Percentiles rank a stretch among this genome's conserved stretches.
phyloP scores from a whole-genome alignment of 2,888 invertebrate species.

The Cecidostiba fungosa region DNA sequence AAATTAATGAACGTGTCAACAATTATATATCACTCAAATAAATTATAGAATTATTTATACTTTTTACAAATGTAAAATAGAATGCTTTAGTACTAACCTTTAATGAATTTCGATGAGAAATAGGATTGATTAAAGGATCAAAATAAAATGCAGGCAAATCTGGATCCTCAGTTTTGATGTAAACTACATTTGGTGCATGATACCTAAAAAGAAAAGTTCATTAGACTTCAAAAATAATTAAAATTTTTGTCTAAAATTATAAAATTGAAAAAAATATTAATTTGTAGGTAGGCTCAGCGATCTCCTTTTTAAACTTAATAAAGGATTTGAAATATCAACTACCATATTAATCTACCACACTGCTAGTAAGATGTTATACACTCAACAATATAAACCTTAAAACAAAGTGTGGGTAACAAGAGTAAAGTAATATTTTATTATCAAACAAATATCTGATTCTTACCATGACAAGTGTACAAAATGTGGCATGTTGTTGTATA shows the following conservation, averaged over 20 bases:
- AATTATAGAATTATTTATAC: no score
- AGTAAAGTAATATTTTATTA: slow-evolving; percentile 20
- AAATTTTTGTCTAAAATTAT: neutral
- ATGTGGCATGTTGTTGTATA: slow-evolving; percentile 99
- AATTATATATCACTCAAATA: neutral
- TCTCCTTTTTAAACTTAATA: slow-evolving; percentile 79
- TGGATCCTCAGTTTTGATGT: slow-evolving; percentile 99
- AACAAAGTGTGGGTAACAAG: slow-evolving; percentile 77
- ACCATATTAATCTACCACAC: slow-evolving; percentile 82
- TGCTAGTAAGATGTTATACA: slow-evolving; percentile 81
- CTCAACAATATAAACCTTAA: slow-evolving; percentile 74
- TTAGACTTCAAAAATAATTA: slow-evolving; percentile 38
- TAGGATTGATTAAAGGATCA: slow-evolving; percentile 99
- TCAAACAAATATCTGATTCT: slow-evolving; percentile 77
- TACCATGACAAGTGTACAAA: slow-evolving; percentile 99
- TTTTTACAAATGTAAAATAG: neutral
- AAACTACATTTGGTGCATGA: slow-evolving; percentile 99
- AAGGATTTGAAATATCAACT: slow-evolving; percentile 82
- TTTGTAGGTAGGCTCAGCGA: slow-evolving; percentile 83
- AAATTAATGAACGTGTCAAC: neutral
- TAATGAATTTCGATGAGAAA: slow-evolving; percentile 95
- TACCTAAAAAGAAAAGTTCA: slow-evolving; percentile 86
- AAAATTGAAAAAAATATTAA: slow-evolving; percentile 15
- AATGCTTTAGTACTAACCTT: slow-evolving; percentile 81
- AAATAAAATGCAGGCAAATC: slow-evolving; percentile 99